Percentiles rank a stretch among this genome's conserved stretches.
Conservation (phyloP, 2,888 invertebrate species). For the Leucophenga maculata region DNA sequence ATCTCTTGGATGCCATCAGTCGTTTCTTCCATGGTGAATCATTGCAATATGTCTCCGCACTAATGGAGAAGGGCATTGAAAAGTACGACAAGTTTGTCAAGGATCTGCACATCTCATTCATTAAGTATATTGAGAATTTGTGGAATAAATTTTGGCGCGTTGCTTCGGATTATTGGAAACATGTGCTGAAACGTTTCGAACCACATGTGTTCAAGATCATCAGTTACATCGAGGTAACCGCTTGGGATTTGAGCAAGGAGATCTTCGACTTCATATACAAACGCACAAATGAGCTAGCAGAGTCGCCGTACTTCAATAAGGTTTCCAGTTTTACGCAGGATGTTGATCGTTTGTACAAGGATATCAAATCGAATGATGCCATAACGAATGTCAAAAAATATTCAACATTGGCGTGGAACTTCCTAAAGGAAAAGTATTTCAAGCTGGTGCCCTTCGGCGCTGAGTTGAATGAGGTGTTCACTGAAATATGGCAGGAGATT, state of each 20-base stretch:
- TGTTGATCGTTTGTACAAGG: slow-evolving; percentile 84
- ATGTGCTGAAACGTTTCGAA: slow-evolving; percentile 81
- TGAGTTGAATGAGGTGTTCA: slow-evolving; percentile 77
- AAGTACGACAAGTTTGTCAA: slow-evolving; percentile 86
- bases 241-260: slow-evolving; percentile 83
- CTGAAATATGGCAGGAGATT: slow-evolving; percentile 77
- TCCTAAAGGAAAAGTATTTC: slow-evolving; percentile 79
- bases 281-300: slow-evolving; percentile 83
- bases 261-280: slow-evolving; percentile 85
- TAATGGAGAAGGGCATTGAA: slow-evolving; percentile 80
- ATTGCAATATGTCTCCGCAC: slow-evolving; percentile 79
- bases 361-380: slow-evolving; percentile 83
- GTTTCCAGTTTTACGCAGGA: slow-evolving; percentile 87
- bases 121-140: slow-evolving; percentile 82
- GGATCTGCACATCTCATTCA: slow-evolving; percentile 79
- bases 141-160: slow-evolving; percentile 80
- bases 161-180: slow-evolving; percentile 81
- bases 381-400: slow-evolving; percentile 87
- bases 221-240: slow-evolving; percentile 83
- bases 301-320: slow-evolving; percentile 86
- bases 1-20: slow-evolving; percentile 79
- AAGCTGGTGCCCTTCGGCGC: slow-evolving; percentile 80
- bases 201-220: slow-evolving; percentile 84
- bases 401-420: slow-evolving; percentile 78
- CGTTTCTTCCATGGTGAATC: slow-evolving; percentile 83